These are phyloP conservation scores for Tortrix viridana DNA, from an alignment of 2,888 invertebrate genomes.

Conservation along the genomic window DNA sequence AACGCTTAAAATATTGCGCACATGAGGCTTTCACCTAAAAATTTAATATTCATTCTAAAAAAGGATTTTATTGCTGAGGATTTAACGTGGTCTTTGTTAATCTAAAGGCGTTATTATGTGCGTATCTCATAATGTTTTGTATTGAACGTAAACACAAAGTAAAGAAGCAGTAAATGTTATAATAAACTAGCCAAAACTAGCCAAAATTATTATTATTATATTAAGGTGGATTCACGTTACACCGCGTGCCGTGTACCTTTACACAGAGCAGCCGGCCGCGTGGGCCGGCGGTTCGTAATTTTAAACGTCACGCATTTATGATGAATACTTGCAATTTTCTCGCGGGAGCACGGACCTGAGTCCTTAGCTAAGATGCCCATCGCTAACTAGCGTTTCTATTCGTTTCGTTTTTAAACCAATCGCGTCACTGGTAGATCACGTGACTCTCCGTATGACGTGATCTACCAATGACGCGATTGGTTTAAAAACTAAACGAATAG, in stretches of 20 bases:
- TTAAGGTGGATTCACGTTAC: too few species aligned
- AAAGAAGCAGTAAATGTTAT: slow-evolving; percentile 56
- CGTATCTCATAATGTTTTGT: too few species aligned
- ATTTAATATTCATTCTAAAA: slow-evolving; percentile 53
- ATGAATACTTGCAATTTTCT: slow-evolving; percentile 82
- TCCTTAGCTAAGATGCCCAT: too few species aligned
- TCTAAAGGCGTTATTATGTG: too few species aligned
- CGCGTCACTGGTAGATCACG: too few species aligned
- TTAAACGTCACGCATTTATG: slow-evolving; percentile 81
- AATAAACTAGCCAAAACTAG: slow-evolving; percentile 55
- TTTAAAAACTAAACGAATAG: too few species aligned
- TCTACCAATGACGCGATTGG: too few species aligned
- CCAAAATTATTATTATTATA: too few species aligned
- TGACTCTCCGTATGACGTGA: too few species aligned
- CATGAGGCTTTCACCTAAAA: slow-evolving; percentile 61
- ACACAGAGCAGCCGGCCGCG: slow-evolving; percentile 60
- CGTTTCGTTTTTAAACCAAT: too few species aligned
- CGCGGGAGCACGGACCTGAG: slow-evolving; percentile 65
- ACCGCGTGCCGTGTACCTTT: slow-evolving; percentile 69
- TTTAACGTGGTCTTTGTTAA: too few species aligned
- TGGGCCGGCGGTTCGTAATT: slow-evolving; percentile 67
- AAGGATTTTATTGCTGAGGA: slow-evolving; percentile 39
- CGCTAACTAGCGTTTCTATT: too few species aligned
- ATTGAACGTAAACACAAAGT: slow-evolving; percentile 1
- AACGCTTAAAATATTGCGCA: slow-evolving; percentile 66